phyloP scores from a whole-genome alignment of 2,888 invertebrate genomes.

The Globia sparganii region DNA sequence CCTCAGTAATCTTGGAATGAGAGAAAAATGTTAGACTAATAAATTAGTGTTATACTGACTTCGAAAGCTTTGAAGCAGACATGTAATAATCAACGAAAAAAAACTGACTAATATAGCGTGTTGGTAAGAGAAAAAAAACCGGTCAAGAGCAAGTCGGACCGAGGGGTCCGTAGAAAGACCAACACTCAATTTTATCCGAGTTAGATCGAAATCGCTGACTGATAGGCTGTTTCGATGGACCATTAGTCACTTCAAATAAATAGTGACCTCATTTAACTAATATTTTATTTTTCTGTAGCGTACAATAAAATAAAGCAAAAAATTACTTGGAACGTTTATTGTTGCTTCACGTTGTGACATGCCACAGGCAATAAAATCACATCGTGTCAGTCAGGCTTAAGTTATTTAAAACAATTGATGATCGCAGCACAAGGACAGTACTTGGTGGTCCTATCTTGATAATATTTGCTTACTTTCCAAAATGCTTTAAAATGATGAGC shows the following conservation, averaged over 20 bases:
- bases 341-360: neutral
- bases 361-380: neutral
- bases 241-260: no score
- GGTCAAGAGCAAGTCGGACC: no score
- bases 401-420: neutral
- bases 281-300: no score
- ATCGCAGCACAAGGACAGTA: neutral
- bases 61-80: no score
- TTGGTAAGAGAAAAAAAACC: no score
- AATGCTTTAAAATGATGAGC: slow-evolving; percentile 4
- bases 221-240: neutral
- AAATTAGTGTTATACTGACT: no score
- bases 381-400: neutral
- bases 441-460: neutral
- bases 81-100: no score
- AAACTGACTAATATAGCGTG: no score
- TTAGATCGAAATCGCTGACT: neutral
- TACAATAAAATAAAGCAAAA: no score
- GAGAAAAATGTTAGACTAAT: neutral
- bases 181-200: neutral
- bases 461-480: neutral
- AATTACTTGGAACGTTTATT: no score
- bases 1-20: slow-evolving; percentile 4
- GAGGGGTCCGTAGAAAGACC: no score
- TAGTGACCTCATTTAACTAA: no score